These are phyloP conservation scores for Zoanthus gigantus DNA, from an alignment of 92 coral and sea anemone genomes.

Conservation along the genomic window DNA sequence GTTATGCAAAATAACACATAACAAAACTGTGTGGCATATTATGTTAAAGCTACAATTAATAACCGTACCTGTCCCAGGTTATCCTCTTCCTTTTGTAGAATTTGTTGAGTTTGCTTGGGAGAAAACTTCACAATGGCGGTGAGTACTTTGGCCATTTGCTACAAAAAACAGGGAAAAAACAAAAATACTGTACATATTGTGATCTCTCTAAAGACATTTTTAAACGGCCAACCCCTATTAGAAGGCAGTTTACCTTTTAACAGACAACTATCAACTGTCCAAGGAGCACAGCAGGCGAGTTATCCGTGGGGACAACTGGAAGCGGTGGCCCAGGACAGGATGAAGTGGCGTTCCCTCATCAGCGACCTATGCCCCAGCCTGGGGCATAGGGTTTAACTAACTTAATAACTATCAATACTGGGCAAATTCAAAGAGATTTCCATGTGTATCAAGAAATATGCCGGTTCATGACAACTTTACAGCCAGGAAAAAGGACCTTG, in stretches of 20 bases:
- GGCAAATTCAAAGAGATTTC: background rate
- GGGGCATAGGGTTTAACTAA: no score
- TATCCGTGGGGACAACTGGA: no score
- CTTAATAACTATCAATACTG: background rate
- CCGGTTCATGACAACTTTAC: background rate
- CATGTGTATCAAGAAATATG: background rate
- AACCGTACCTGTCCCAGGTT: constrained; percentile 51
- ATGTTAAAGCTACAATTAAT: background rate
- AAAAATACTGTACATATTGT: background rate
- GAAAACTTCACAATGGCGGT: constrained; percentile 90
- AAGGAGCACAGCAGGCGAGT: no score
- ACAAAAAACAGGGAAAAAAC: constrained; percentile 3
- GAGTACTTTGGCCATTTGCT: constrained; percentile 99
- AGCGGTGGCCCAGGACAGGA: no score
- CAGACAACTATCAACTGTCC: no score
- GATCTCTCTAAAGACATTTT: no score
- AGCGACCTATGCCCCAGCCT: no score
- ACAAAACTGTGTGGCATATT: background rate
- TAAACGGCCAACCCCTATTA: no score
- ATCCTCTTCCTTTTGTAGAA: constrained; percentile 92
- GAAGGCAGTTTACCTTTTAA: no score
- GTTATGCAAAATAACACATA: background rate
- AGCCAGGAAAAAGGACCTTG: no score
- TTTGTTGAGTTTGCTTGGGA: constrained; percentile 86
- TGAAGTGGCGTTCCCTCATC: no score